These are phyloP conservation scores for Ischnus inquisitorius DNA, from an alignment of 2,888 invertebrate genomes.

Conservation along the genomic window DNA sequence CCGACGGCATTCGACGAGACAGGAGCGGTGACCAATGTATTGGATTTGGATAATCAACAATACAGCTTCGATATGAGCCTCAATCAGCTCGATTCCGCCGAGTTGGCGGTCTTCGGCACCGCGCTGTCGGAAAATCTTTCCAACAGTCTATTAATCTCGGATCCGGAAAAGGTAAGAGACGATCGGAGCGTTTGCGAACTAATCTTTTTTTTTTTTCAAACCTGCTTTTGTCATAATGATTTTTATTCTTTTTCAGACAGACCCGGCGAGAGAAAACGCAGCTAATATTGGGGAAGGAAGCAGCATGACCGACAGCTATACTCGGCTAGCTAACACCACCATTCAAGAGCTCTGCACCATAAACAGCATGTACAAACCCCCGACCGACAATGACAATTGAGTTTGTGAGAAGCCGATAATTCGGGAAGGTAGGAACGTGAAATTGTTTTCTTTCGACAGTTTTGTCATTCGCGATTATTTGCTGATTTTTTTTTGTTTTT, in stretches of 20 bases:
- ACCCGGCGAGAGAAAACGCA: slow-evolving; percentile 63
- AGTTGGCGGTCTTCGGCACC: slow-evolving; percentile 83
- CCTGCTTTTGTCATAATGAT: neutral
- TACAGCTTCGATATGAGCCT: slow-evolving; percentile 81
- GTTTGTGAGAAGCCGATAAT: slow-evolving; percentile 29
- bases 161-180: slow-evolving; percentile 77
- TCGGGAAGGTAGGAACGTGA: slow-evolving; percentile 20
- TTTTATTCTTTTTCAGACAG: slow-evolving; percentile 62
- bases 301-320: slow-evolving; percentile 87
- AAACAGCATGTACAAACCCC: slow-evolving; percentile 80
- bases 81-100: slow-evolving; percentile 84
- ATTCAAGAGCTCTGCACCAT: slow-evolving; percentile 84
- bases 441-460: neutral
- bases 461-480: slow-evolving; percentile 1
- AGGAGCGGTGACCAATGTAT: slow-evolving; percentile 78
- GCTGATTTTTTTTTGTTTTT: slow-evolving; percentile 70
- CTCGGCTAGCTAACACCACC: slow-evolving; percentile 85
- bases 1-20: neutral
- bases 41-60: slow-evolving; percentile 81
- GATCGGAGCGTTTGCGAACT: neutral
- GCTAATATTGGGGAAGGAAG: slow-evolving; percentile 72
- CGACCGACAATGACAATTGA: slow-evolving; percentile 70
- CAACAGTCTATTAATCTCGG: slow-evolving; percentile 86
- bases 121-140: slow-evolving; percentile 86
- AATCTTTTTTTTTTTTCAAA: slow-evolving; percentile 49